Base-by-base conservation (phyloP, 1,140 invertebrate species). In the Hyphantria cunea region DNA sequence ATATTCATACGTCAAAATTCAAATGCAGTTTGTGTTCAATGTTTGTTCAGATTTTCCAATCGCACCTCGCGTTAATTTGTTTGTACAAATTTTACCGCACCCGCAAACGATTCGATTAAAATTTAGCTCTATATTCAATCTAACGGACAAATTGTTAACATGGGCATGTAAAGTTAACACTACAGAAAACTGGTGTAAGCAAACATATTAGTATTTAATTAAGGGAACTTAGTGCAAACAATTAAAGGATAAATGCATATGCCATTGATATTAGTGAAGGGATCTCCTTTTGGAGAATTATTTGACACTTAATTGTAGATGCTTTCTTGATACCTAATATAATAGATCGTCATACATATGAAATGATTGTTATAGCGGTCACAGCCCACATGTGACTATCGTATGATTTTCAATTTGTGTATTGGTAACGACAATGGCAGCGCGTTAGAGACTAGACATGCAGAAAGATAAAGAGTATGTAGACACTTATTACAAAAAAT, bases 31-130 rank as follows among this genome's bases (percentile, higher is more conserved):
- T 77, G 52, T 76, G 72, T 70, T 64, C 56, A 63, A 68, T 69
- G 64, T 72, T 80, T 78, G 76, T 71, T 71, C 70, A 78, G 78
- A 82, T 79, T 82, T 79, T 74, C 74, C 77, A 78, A 77, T 78
- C 66, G 68, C 72, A 76, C 71, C 70, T 80, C 74, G 61, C 64
- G 73, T 82, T 84, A 81, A 81, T 84, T 77, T 84, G 78, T 80
- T 78, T 84, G 76, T 68, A 78, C 72, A 75, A 79, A 82, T 80
- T 81, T 78, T 67, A 66, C 64, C 63, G 70, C 68, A 67, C 54
- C 67, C 70, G 68, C 73, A 76, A 80, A 78, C 75, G 60, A 72
- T 81, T 78, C 72, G 70, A 82, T 82, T 78, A 75, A 74, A 76
- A 80, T 84, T 78, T 82, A 73, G 61, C 59, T 73, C 64, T 77